Base-by-base conservation (phyloP, 2,113 vertebrate species). In the Spilogale gracilis region DNA sequence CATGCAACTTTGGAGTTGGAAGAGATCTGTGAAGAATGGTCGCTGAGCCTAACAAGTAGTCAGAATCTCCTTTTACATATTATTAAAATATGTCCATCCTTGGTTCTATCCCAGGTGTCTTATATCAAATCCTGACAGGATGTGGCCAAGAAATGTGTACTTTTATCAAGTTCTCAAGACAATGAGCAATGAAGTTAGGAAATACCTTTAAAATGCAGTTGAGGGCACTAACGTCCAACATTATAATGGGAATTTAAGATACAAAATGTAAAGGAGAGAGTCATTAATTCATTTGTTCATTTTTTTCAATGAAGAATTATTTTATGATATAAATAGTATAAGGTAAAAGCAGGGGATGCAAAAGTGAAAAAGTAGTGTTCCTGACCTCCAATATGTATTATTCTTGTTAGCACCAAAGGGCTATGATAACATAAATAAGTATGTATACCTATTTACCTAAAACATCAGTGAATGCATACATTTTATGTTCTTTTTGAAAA, bases 401-500 rank as follows among this genome's bases (percentile, higher is more conserved):
- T 89, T 61, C 8, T 60, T 74, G 4, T 65, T 74, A 87, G 11
- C 1, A 71, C 25, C 5, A 71, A 91, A 87, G 3, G 43, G 6
- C 18, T 81, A 13, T 12, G 5, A 52, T 32, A 69, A 91, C 82
- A 4, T 27, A 86, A 87, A 83, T 38, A 78, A 71, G 32, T 18
- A 6, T 25, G 13, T 21, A 21, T 17, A 63, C 32, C 7, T 86
- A 58, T 79, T 93, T 76, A 91, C 48, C 3, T 10, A 71, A 48
- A 91, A 0, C 3, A 91, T 58, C 52, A 94, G n/a, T 74, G 4
- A 73, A 30, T 93, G 3, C 4, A 45, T 45, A 10, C 50, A 50
- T n/a, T 45, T 63, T 71, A 56, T 95, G 76, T 92, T 94, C 14
- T 81, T 91, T 93, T 50, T 87, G n/a, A 74, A 78, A 80, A 74